phyloP scores from a whole-genome alignment of 2,113 vertebrate genomes.

The Boleophthalmus pectinirostris region DNA sequence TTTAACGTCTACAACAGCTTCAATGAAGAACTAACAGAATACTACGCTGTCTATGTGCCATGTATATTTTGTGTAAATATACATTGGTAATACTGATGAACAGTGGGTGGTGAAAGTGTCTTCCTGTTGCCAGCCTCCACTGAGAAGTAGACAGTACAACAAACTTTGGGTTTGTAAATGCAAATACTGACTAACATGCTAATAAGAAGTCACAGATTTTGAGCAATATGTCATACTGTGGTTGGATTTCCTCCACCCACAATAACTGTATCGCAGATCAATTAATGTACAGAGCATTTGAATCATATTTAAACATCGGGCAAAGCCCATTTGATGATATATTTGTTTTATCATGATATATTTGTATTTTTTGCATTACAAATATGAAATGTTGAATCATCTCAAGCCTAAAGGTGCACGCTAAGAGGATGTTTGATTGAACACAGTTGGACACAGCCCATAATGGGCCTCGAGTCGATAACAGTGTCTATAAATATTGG shows the following conservation, averaged over 20 bases:
- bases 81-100: constrained; percentile 46
- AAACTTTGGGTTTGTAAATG: constrained; percentile 37
- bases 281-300: not conserved
- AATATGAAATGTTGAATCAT: not conserved
- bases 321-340: too few species aligned
- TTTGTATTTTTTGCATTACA: too few species aligned
- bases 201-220: constrained; percentile 38
- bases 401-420: not conserved
- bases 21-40: not conserved
- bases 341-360: too few species aligned
- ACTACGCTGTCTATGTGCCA: constrained; percentile 10
- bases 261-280: not conserved
- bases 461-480: constrained; percentile 20
- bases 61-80: constrained; percentile 34
- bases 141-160: constrained; percentile 49
- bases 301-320: too few species aligned
- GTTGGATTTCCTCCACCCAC: constrained; percentile 2
- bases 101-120: constrained; percentile 30
- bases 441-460: not conserved
- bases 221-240: not conserved
- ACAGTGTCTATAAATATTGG: constrained; percentile 35
- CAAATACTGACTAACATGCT: constrained; percentile 56
- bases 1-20: not conserved
- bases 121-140: constrained; percentile 42
- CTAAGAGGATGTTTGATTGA: not conserved